Percentiles rank a stretch among this genome's conserved stretches.
Evolutionary conservation across 2,113 vertebrate genomes (phyloP).

Genomic region (Nycticorax nycticorax): DNA sequence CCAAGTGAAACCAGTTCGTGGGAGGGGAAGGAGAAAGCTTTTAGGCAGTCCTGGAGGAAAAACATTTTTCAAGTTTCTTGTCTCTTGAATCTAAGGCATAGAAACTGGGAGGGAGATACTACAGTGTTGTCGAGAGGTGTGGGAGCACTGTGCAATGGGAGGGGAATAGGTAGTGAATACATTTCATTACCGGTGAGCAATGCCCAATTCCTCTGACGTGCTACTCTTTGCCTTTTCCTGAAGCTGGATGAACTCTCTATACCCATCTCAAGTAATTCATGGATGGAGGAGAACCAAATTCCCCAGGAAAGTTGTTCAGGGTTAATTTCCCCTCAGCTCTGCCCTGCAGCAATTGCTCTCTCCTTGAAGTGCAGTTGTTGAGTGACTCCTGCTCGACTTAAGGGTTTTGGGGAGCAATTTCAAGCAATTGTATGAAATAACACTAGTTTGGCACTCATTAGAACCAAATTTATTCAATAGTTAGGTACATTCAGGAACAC

Average conservation of each 20-base stretch:
- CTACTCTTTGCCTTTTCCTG: neutral
- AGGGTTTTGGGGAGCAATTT: neutral
- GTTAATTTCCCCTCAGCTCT: neutral
- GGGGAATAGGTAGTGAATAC: neutral
- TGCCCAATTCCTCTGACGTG: rapidly evolving
- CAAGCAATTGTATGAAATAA: neutral
- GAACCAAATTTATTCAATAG: neutral
- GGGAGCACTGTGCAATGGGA: neutral
- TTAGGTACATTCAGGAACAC: neutral
- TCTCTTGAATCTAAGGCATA: neutral
- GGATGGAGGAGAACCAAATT: neutral
- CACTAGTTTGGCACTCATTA: neutral
- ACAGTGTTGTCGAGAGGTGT: neutral
- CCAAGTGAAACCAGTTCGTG: neutral
- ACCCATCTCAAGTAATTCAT: neutral
- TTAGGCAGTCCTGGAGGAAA: neutral
- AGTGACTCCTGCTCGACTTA: neutral
- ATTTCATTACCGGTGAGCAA: neutral
- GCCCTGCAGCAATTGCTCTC: neutral
- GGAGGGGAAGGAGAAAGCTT: neutral
- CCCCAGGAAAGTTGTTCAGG: neutral
- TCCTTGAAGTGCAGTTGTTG: neutral
- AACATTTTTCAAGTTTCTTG: neutral
- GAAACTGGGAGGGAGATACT: neutral
- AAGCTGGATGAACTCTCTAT: neutral